Percentiles rank a stretch among this genome's conserved stretches.
Conservation (phyloP, 2,113 vertebrate species). For the Falcunculus frontatus region DNA sequence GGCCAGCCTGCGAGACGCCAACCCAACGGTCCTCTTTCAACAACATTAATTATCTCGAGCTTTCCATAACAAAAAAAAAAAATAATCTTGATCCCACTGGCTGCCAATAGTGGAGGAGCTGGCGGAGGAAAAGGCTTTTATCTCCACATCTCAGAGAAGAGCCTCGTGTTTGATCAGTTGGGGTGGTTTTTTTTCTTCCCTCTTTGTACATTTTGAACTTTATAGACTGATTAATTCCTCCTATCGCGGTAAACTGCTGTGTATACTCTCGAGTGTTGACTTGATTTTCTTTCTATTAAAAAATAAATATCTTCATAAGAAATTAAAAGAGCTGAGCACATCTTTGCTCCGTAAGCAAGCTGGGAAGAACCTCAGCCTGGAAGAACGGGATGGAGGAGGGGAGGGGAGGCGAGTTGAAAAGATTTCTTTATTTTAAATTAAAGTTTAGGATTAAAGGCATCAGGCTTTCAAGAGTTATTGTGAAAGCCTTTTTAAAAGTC, state of each 20-base stretch:
- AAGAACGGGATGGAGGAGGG: not conserved
- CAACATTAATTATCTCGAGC: slow-evolving; percentile 84
- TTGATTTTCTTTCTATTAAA: slow-evolving; percentile 70
- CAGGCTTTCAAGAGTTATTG: slow-evolving; percentile 66
- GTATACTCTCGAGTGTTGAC: slow-evolving; percentile 59
- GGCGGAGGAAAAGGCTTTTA: slow-evolving; percentile 73
- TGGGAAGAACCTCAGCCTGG: slow-evolving; percentile 28
- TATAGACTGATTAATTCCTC: slow-evolving; percentile 76
- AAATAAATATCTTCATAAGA: slow-evolving; percentile 65
- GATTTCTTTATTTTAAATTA: slow-evolving; percentile 79
- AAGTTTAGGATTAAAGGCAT: slow-evolving; percentile 76
- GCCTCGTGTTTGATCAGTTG: slow-evolving; percentile 69
- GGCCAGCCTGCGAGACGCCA: slow-evolving; percentile 80
- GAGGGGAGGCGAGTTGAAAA: slow-evolving; percentile 55
- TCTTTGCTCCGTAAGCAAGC: slow-evolving; percentile 50
- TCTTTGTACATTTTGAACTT: slow-evolving; percentile 69
- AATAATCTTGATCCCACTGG: slow-evolving; percentile 73
- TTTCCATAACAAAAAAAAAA: slow-evolving; percentile 70
- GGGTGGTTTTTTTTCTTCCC: not conserved
- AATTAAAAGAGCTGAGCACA: slow-evolving; percentile 69
- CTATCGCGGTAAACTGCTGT: slow-evolving; percentile 60
- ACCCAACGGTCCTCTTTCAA: slow-evolving; percentile 77
- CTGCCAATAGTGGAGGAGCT: slow-evolving; percentile 75
- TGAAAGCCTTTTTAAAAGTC: slow-evolving; percentile 72
- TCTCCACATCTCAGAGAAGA: slow-evolving; percentile 69